Evolutionary conservation across 2,113 vertebrate species (phyloP).

Genomic region (Nerophis ophidion): DNA sequence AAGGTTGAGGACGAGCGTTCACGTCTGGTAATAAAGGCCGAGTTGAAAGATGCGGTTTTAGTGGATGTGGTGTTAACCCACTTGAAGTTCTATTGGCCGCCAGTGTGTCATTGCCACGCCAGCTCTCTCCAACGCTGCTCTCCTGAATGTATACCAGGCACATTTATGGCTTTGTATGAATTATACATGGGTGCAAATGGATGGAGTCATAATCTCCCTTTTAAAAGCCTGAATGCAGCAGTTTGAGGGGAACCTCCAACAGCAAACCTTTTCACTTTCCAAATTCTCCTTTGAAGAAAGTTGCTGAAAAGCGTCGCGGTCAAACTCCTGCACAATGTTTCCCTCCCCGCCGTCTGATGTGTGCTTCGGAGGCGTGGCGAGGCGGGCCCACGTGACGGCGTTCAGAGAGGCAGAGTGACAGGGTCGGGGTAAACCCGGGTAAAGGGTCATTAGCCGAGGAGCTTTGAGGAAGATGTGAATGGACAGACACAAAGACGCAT

Average conservation of each 20-base stretch:
- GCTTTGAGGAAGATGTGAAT: slow-evolving; percentile 31
- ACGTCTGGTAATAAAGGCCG: slow-evolving; percentile 53
- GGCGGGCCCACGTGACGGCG: slow-evolving; percentile 24
- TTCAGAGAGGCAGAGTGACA: slow-evolving; percentile 17
- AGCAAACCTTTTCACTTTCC: background rate
- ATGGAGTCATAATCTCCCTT: slow-evolving; percentile 61
- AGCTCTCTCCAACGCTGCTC: slow-evolving; percentile 44
- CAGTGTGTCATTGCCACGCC: slow-evolving; percentile 45
- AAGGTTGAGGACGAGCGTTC: slow-evolving; percentile 45
- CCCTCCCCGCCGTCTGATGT: slow-evolving; percentile 56
- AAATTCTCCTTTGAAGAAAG: background rate
- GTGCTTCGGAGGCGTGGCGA: slow-evolving; percentile 36
- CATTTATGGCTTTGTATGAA: slow-evolving; percentile 58
- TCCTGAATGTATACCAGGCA: slow-evolving; percentile 45
- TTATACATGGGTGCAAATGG: slow-evolving; percentile 67
- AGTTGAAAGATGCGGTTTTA: slow-evolving; percentile 60
- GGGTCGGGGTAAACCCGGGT: slow-evolving; percentile 19
- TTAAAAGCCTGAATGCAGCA: slow-evolving; percentile 56
- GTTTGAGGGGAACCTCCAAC: slow-evolving; percentile 8
- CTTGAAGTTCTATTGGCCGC: slow-evolving; percentile 58
- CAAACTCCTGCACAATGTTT: slow-evolving; percentile 57
- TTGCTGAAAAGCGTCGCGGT: slow-evolving; percentile 42
- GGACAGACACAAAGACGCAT: slow-evolving; percentile 20
- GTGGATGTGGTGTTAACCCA: slow-evolving; percentile 54
- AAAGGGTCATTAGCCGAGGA: slow-evolving; percentile 32